A percentile compares a stretch with the other conserved stretches of the same genome.
Conservation (phyloP, 2,113 vertebrate genomes). For the Brachypteracias leptosomus region DNA sequence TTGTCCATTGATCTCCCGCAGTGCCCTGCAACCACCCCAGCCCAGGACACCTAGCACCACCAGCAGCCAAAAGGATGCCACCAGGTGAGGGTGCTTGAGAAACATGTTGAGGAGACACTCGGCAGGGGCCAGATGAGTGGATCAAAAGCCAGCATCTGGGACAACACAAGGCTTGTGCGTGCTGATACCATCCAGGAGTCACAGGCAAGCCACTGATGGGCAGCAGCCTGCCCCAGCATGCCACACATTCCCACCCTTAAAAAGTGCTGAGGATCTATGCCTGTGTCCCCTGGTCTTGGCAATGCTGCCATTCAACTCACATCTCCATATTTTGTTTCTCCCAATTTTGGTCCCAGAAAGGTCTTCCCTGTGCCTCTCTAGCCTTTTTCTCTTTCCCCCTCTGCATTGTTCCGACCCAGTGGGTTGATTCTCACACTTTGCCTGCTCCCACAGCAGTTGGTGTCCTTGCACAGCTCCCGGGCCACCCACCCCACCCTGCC, state of each 20-base stretch:
- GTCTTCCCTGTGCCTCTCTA: too few species aligned
- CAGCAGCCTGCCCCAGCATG: background rate
- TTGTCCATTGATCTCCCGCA: too few species aligned
- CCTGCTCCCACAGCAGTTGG: accelerated
- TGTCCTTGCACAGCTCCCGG: accelerated
- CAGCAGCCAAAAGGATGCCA: background rate
- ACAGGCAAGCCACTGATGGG: accelerated
- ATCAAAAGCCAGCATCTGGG: accelerated
- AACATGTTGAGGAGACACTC: accelerated
- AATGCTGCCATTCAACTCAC: background rate
- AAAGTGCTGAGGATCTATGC: accelerated
- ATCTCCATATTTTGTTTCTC: background rate
- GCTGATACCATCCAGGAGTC: background rate
- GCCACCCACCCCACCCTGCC: background rate
- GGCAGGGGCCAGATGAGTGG: background rate
- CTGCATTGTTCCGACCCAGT: accelerated
- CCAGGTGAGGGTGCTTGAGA: background rate
- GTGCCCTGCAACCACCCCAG: background rate
- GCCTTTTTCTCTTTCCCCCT: background rate
- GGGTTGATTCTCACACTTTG: background rate
- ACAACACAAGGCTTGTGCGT: background rate
- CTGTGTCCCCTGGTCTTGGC: background rate
- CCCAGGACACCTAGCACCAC: background rate
- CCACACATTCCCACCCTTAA: background rate
- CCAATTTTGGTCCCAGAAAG: background rate